phyloP scores from a whole-genome alignment of 2,113 vertebrate genomes.

The Plecotus auritus region DNA sequence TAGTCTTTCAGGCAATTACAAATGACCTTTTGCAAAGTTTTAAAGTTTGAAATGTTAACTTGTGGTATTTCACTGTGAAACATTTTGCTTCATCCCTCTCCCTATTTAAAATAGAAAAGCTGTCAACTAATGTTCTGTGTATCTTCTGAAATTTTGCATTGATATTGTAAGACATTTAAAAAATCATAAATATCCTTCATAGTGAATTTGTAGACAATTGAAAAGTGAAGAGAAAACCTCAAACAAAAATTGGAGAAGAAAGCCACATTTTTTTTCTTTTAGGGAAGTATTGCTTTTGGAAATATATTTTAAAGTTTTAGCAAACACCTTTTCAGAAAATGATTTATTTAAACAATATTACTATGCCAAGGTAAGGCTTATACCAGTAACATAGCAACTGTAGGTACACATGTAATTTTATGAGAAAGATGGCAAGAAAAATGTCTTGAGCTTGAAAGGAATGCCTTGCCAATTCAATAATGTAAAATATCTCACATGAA shows the following conservation, averaged over 20 bases:
- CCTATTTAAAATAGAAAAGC: neutral
- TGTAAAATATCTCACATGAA: constrained; percentile 29
- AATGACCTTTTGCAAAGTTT: neutral
- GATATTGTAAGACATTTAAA: neutral
- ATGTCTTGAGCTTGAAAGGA: constrained; percentile 38
- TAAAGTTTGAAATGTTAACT: neutral
- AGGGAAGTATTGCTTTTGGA: constrained; percentile 37
- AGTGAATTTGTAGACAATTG: neutral
- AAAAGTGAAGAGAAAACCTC: neutral
- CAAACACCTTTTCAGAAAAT: constrained; percentile 63
- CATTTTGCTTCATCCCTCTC: neutral
- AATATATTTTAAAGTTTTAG: constrained; percentile 52
- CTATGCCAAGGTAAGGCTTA: constrained; percentile 59
- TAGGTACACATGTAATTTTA: constrained; percentile 63
- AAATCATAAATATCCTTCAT: neutral
- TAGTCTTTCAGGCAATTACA: neutral
- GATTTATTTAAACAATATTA: constrained; percentile 59
- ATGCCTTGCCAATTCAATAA: constrained; percentile 65
- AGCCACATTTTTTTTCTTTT: constrained; percentile 24
- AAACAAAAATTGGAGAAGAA: neutral
- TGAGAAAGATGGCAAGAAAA: constrained; percentile 66
- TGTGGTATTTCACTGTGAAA: neutral
- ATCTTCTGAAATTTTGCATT: neutral
- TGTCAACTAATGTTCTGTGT: neutral
- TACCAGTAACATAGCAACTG: constrained; percentile 66